These are phyloP conservation scores for Papilio dardanus DNA, from an alignment of 1,140 invertebrate genomes.

Conservation along the genomic window DNA sequence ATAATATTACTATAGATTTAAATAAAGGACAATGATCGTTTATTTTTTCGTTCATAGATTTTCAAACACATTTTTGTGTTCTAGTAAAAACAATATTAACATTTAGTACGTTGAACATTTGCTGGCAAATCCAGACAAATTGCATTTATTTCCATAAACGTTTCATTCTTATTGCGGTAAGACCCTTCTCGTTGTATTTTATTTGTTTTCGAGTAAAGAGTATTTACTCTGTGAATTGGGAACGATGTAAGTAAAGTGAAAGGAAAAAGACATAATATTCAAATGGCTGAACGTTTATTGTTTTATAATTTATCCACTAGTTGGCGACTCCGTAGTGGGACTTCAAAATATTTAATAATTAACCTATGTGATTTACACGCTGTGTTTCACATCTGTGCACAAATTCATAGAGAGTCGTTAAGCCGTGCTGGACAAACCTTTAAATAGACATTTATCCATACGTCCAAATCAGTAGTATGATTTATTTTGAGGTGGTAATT, in stretches of 20 bases:
- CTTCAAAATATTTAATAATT: too few species aligned
- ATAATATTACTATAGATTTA: too few species aligned
- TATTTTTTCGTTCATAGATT: too few species aligned
- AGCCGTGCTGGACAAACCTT: too few species aligned
- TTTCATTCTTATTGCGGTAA: conserved; percentile 5
- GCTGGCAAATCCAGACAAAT: conserved; percentile 1
- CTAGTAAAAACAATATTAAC: neutral
- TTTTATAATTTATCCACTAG: neutral
- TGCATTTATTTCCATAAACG: conserved; percentile 13
- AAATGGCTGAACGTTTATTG: neutral
- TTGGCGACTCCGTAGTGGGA: too few species aligned
- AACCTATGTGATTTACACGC: too few species aligned
- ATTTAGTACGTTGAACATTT: neutral
- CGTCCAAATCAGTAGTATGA: too few species aligned
- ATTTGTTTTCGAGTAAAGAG: neutral
- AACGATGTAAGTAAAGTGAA: neutral
- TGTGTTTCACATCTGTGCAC: too few species aligned
- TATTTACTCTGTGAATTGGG: conserved; percentile 1
- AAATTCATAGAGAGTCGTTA: too few species aligned
- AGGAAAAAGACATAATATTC: neutral
- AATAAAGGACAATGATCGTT: too few species aligned
- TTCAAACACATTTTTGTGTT: neutral
- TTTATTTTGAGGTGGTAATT: too few species aligned
- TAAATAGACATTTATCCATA: too few species aligned
- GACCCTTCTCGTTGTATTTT: conserved; percentile 4